Evolutionary conservation across 2,797 vertebrate genomes (phyloP), one percentile per base, ranked within the genome.

Genomic region (Eleutherodactylus coqui): DNA sequence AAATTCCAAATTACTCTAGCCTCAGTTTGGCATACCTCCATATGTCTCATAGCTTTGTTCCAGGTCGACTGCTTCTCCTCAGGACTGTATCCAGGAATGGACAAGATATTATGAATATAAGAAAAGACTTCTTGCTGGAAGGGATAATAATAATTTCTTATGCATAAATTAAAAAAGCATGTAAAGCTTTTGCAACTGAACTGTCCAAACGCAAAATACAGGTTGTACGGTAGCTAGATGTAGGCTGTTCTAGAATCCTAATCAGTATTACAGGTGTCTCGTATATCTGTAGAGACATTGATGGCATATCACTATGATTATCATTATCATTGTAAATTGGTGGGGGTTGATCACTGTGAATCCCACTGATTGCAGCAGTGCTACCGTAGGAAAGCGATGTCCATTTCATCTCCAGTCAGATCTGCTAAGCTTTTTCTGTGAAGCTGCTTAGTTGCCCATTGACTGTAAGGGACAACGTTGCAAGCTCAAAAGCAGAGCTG

Each of bases 101-200:
- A 97, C 80, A 99, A 93, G 85, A 99, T 96, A 86, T 99, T 97
- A 92, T 99, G 96, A 88, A 99, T 95, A 80, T 97, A 99, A 91
- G 93, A 97, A 92, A 97, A 99, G 90, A 98, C 93, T 87, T 99
- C 97, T 82, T 94, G 95, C 98, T 99, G 91, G 32, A 6, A 4
- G 24, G 32, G 17, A 62, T 21, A 43, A 13, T 60, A 41, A 43
- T 6, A 41, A 5, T 6, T 14, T 1, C 1, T 14, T 14, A 7
- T 41, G 14, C 1, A 43, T 27, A 4, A 38, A 78, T 21, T 2
- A 21, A 38, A 41, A 41, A n/a, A 5, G 4, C 11, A 70, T 6
- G 9, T n/a, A 5, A 62, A 62, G 6, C 4, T 13, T 2, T 17
- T 60, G 4, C 7, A 67, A 9, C 0, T 24, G 5, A 55, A 77